Base-by-base conservation (phyloP, 2,113 vertebrate genomes). In the Sphaerodactylus townsendi region DNA sequence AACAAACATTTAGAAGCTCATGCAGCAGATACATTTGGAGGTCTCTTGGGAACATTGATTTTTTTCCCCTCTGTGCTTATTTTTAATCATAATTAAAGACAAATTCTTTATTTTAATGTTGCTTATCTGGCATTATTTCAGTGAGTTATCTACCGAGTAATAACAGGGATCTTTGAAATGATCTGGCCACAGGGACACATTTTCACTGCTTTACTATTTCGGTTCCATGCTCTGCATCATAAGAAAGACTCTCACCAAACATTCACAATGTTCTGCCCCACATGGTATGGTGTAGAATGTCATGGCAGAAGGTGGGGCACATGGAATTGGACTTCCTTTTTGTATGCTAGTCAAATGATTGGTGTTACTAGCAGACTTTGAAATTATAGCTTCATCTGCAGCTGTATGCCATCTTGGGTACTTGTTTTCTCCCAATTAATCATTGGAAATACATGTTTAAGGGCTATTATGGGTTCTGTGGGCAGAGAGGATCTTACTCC, bases 61-160 rank as follows among this genome's bases (percentile, higher is more conserved):
- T 48, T 48, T 71, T 10, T 3, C 33, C 41, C 28, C 1, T 64
- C 48, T 0, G 5, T 80, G 65, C 53, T 30, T 85, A 17, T 48
- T 85, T 82, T 93, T 90, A 92, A 90, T 62, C 50, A 88, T 46
- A 86, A 77, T 85, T 79, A 69, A 79, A 88, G 25, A 74, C 11
- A 41, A n/a, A 39, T 44, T 84, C 70, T 81, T 86, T 19, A 25
- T 5, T 37, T 33, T 62, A 62, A 62, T n/a, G 35, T 59, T 71
- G 35, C 74, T 83, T 28, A 6, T 28, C 46, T 71, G 46, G 39
- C 17, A 89, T 82, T 0, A 10, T 13, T 81, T 85, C 48, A 11
- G 65, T 85, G 28, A 89, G 19, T 84, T 14, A 72, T 9, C 41
- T 50, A 35, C n/a, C 39, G 53, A 77, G 75, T 28, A 77, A 37